phyloP scores from a whole-genome alignment of 2,797 vertebrate species.

The Zalophus californianus region DNA sequence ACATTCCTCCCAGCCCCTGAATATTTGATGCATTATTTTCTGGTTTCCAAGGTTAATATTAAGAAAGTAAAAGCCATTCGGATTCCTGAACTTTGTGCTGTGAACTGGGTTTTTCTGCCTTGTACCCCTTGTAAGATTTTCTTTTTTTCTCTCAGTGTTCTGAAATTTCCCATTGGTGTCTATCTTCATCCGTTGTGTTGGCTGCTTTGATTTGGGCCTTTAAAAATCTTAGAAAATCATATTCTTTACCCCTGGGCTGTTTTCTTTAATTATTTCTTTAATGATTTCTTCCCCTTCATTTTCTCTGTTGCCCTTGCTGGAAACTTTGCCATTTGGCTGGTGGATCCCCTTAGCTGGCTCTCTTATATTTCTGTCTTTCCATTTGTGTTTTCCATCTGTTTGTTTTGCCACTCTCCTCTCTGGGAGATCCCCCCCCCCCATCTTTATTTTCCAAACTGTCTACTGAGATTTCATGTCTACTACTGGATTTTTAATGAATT shows the following conservation, averaged over 20 bases:
- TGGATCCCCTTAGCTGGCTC: neutral
- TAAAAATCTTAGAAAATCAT: neutral
- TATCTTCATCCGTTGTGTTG: neutral
- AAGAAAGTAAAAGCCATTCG: neutral
- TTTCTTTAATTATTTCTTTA: slow-evolving; percentile 15
- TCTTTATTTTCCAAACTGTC: neutral
- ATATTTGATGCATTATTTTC: neutral
- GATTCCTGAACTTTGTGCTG: neutral
- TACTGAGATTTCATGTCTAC: neutral
- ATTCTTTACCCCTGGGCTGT: neutral
- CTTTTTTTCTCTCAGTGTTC: neutral
- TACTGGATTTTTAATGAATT: neutral
- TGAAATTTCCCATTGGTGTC: neutral
- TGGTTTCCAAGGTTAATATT: neutral
- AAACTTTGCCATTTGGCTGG: neutral
- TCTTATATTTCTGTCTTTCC: neutral
- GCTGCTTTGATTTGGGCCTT: neutral
- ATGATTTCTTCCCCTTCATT: neutral
- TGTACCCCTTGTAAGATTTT: neutral
- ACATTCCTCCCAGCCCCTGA: neutral
- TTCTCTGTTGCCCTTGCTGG: neutral
- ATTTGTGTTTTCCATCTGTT: neutral
- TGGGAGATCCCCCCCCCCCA: neutral
- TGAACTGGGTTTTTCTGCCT: neutral
- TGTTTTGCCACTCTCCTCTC: neutral